A percentile compares a stretch with the other conserved stretches of the same genome.
Evolutionary conservation across 2,888 invertebrate genomes (phyloP).

Genomic region (Lasioglossum morio): DNA sequence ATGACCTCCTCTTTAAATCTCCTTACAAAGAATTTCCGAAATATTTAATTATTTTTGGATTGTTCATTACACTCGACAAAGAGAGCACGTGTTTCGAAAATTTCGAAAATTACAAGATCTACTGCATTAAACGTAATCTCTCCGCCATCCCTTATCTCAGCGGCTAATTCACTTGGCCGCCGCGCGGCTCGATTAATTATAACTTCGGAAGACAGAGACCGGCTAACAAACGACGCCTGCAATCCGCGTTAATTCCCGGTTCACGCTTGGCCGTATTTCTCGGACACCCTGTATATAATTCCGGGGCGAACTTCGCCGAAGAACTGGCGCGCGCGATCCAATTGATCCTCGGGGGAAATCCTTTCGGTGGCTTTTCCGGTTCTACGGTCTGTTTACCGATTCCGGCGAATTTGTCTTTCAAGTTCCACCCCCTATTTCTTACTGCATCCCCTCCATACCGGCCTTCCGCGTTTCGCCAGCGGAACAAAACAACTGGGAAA

Average conservation of each 20-base stretch:
- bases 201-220: neutral
- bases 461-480: neutral
- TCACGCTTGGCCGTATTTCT: neutral
- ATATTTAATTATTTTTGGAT: too few species aligned
- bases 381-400: constrained; percentile 21
- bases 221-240: neutral
- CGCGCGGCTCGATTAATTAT: neutral
- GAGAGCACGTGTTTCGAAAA: too few species aligned
- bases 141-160: neutral
- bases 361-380: constrained; percentile 18
- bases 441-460: neutral
- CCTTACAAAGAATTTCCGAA: too few species aligned
- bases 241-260: neutral
- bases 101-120: neutral
- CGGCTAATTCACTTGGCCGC: neutral
- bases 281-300: neutral
- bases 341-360: constrained; percentile 11
- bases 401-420: constrained; percentile 22
- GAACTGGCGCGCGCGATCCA: constrained; percentile 6
- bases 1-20: neutral
- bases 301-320: neutral
- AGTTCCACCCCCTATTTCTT: neutral
- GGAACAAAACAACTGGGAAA: neutral
- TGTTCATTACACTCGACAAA: too few species aligned
- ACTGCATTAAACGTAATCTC: neutral